phyloP scores from a whole-genome alignment of 1,140 invertebrate genomes.

The Pseudomyrmex dendroicus region DNA sequence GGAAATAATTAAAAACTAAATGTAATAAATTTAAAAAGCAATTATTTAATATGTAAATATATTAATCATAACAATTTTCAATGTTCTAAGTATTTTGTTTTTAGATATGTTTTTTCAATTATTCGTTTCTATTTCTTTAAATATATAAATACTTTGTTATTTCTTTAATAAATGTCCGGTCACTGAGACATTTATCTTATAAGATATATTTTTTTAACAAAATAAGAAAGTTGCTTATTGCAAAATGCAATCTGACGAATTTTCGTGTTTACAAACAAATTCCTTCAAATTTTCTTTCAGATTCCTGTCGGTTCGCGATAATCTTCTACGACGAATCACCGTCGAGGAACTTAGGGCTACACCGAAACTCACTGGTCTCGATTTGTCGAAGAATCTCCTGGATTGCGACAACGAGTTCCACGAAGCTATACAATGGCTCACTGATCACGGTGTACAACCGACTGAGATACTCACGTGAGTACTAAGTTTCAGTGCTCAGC shows the following conservation, averaged over 20 bases:
- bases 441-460: constrained; percentile 79
- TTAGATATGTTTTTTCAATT: no score
- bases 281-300: constrained; percentile 64
- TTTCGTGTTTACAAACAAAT: neutral
- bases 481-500: neutral
- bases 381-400: constrained; percentile 82
- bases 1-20: no score
- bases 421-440: constrained; percentile 82
- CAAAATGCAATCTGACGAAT: neutral
- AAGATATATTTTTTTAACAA: neutral
- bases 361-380: constrained; percentile 80
- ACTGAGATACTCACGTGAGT: constrained; percentile 70
- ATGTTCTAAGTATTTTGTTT: no score
- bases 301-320: constrained; percentile 79
- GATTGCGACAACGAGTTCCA: constrained; percentile 82
- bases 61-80: no score
- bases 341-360: constrained; percentile 82
- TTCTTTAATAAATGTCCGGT: no score
- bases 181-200: no score
- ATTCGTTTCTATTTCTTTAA: no score
- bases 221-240: neutral
- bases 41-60: no score
- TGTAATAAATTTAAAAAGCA: no score
- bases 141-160: no score
- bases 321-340: constrained; percentile 79